These are phyloP conservation scores for Merops nubicus DNA, from an alignment of 2,113 vertebrate genomes.

Conservation along the genomic window DNA sequence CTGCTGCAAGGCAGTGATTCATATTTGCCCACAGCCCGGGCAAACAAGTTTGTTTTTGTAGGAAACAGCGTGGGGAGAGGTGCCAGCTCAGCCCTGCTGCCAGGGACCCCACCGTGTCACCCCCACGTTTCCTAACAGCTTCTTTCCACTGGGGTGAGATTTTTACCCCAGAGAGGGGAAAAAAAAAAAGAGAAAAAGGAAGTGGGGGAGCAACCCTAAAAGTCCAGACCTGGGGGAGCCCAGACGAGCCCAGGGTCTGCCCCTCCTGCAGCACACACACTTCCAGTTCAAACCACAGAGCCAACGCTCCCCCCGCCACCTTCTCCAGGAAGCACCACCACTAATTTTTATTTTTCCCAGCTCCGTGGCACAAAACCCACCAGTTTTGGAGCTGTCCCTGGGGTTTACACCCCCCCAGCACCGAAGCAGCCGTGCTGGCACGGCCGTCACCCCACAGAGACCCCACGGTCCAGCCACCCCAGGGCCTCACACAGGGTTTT, in stretches of 20 bases:
- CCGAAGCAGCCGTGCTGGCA: rapidly evolving
- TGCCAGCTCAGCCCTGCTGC: not conserved
- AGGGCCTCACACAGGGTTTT: rapidly evolving
- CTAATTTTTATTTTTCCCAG: rapidly evolving
- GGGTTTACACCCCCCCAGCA: not conserved
- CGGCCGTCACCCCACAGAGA: rapidly evolving
- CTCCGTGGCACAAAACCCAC: rapidly evolving
- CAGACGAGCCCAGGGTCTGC: not conserved
- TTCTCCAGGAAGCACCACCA: rapidly evolving
- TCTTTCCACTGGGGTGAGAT: not conserved
- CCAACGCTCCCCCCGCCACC: rapidly evolving
- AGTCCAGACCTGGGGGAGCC: not conserved
- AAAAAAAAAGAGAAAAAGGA: too few relatives aligned
- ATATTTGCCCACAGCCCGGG: rapidly evolving
- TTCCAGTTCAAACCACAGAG: not conserved
- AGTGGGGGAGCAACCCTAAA: not conserved
- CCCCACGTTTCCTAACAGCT: not conserved
- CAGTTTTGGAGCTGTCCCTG: not conserved
- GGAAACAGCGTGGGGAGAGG: not conserved
- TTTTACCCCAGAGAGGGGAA: not conserved
- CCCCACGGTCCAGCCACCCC: rapidly evolving
- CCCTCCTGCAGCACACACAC: rapidly evolving
- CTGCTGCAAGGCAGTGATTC: not conserved
- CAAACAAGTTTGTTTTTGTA: not conserved
- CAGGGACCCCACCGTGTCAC: not conserved